Base-by-base conservation (phyloP, 2,888 invertebrate genomes). In the Zhuqinia jingwanae region DNA sequence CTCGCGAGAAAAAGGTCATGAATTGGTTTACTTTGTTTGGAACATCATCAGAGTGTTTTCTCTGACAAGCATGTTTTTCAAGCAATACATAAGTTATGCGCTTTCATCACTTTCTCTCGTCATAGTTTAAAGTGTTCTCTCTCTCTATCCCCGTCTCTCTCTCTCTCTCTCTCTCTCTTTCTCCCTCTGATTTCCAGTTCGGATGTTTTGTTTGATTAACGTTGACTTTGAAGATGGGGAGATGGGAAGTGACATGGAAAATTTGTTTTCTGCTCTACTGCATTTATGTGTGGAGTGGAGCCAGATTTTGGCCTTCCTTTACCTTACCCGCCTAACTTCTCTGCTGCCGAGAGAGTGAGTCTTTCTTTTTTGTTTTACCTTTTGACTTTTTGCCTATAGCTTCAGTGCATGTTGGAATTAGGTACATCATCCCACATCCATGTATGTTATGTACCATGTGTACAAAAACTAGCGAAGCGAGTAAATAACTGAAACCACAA, bases 171-270 rank as follows among this genome's bases (percentile, higher is more conserved):
- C n/a, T n/a, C n/a, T n/a, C n/a, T n/a, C n/a, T n/a, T n/a, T n/a
- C n/a, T n/a, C n/a, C n/a, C n/a, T n/a, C n/a, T n/a, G n/a, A n/a
- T n/a, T n/a, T n/a, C 22, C 47, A 22, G 15, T 1, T 25, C 8
- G 42, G 42, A 70, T 70, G 50, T 25, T 65, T n/a, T 65, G 65
- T 65, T 65, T 65, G 65, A 70, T 70, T 45, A 30, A 53, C 27
- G 36, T 75, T 56, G 27, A 75, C 56, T 56, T 75, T 75, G 53
- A 17, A 56, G 30, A 20, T 20, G 27, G 53, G n/a, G 50, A 17
- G 75, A 75, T 53, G 56, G 53, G 53, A 17, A 75, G 50, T 27
- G 27, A 56, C 22, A 75, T 56, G 56, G 53, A 75, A 75, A 75
- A 75, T 56, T 75, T 56, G 47, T 47, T 70, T 70, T 47, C n/a